phyloP scores from a whole-genome alignment of 2,888 invertebrate genomes.

The Drymonia ruficornis region DNA sequence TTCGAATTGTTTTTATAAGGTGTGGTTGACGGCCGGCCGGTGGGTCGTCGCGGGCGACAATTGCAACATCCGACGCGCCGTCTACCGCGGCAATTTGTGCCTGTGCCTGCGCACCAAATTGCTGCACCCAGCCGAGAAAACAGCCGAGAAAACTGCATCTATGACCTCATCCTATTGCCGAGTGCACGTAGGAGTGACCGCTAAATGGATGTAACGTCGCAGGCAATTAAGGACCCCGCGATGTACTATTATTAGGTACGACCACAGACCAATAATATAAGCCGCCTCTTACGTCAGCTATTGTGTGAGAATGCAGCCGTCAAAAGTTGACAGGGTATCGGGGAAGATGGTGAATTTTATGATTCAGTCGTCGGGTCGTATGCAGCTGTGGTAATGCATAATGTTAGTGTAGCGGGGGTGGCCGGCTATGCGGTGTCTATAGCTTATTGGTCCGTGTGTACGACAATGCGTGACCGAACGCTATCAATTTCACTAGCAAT shows the following conservation, averaged over 20 bases:
- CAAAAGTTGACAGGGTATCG: too few relatives aligned
- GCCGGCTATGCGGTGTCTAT: too few relatives aligned
- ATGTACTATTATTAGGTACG: slow-evolving; percentile 36
- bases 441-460: too few relatives aligned
- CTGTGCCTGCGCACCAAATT: slow-evolving; percentile 54
- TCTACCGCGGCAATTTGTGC: slow-evolving; percentile 49
- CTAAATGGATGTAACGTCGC: slow-evolving; percentile 38
- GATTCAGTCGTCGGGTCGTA: too few relatives aligned
- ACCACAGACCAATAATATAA: too few relatives aligned
- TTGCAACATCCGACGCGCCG: slow-evolving; percentile 78
- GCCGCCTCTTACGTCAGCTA: too few relatives aligned
- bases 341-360: too few relatives aligned
- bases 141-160: slow-evolving; percentile 57
- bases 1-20: slow-evolving; percentile 32
- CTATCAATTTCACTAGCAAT: slow-evolving; percentile 67
- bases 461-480: slow-evolving; percentile 62
- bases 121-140: slow-evolving; percentile 45
- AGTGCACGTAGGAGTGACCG: slow-evolving; percentile 53
- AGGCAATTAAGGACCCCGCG: slow-evolving; percentile 37
- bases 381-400: too few relatives aligned
- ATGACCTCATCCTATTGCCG: slow-evolving; percentile 63
- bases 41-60: slow-evolving; percentile 45
- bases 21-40: slow-evolving; percentile 27
- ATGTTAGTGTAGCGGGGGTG: too few relatives aligned
- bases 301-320: too few relatives aligned